These are phyloP conservation scores for Centropus bengalensis DNA, from an alignment of 2,113 vertebrate genomes.

Conservation along the genomic window DNA sequence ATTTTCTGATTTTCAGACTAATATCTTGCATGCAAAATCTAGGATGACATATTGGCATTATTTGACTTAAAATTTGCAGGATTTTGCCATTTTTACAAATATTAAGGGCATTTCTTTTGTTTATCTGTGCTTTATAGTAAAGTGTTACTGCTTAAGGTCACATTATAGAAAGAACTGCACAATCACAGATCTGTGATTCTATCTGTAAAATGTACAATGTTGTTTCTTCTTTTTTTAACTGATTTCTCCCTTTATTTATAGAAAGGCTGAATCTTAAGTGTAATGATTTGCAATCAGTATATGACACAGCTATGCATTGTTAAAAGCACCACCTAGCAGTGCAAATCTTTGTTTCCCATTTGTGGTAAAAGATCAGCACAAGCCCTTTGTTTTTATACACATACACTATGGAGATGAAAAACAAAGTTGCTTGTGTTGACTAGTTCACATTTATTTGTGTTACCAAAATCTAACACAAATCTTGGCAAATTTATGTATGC, in stretches of 20 bases:
- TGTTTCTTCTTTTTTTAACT: not conserved
- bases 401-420: constrained; percentile 46
- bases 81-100: not conserved
- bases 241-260: constrained; percentile 11
- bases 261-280: constrained; percentile 31
- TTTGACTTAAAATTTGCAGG: not conserved
- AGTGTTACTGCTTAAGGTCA: not conserved
- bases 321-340: constrained; percentile 25
- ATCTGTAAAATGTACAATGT: not conserved
- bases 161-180: constrained; percentile 50
- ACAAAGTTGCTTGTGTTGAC: constrained; percentile 75
- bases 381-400: constrained; percentile 76
- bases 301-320: constrained; percentile 30
- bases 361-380: constrained; percentile 69
- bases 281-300: constrained; percentile 40
- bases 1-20: not conserved
- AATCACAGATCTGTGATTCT: constrained; percentile 13
- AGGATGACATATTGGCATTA: not conserved
- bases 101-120: not conserved
- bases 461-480: constrained; percentile 76
- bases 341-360: constrained; percentile 70
- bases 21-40: not conserved
- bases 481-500: constrained; percentile 70
- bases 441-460: constrained; percentile 75
- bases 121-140: not conserved